Evolutionary conservation across 2,888 invertebrate genomes (phyloP).

Genomic region (Arrhopalites spinosus): DNA sequence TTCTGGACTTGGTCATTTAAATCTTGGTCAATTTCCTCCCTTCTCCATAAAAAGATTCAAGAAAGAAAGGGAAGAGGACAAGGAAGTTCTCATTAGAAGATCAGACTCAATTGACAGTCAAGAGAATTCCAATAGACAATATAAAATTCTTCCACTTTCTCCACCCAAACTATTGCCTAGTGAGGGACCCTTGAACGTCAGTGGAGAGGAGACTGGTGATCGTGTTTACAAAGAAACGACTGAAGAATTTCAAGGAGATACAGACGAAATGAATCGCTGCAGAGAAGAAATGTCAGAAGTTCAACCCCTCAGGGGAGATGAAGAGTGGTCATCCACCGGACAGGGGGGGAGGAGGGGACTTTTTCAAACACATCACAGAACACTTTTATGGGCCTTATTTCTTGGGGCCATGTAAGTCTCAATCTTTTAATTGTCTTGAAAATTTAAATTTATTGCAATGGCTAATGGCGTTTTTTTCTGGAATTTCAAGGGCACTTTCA

Average conservation of each 20-base stretch:
- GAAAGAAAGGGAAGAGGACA: no score
- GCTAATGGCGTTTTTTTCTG: not conserved
- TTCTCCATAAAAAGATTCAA: no score
- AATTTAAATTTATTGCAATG: not conserved
- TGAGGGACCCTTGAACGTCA: not conserved
- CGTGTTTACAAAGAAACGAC: not conserved
- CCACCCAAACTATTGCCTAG: no score
- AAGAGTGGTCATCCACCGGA: not conserved
- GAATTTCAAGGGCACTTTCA: conserved; percentile 19
- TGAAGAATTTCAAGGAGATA: no score
- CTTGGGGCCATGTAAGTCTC: conserved; percentile 23
- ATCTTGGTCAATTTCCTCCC: no score
- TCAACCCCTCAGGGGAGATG: conserved; percentile 21
- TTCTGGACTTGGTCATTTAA: no score
- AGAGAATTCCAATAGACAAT: not conserved
- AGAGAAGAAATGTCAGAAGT: conserved; percentile 29
- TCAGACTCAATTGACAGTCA: not conserved
- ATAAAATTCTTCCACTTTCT: not conserved
- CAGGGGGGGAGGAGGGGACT: not conserved
- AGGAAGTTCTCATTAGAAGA: no score
- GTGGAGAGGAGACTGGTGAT: not conserved
- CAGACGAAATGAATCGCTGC: not conserved
- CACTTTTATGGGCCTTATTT: conserved; percentile 20
- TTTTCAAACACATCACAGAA: not conserved
- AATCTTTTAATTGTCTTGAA: not conserved